Evolutionary conservation across 2,113 vertebrate genomes (phyloP), one percentile per base, ranked within the genome.

Genomic region (Actinemys pallida): DNA sequence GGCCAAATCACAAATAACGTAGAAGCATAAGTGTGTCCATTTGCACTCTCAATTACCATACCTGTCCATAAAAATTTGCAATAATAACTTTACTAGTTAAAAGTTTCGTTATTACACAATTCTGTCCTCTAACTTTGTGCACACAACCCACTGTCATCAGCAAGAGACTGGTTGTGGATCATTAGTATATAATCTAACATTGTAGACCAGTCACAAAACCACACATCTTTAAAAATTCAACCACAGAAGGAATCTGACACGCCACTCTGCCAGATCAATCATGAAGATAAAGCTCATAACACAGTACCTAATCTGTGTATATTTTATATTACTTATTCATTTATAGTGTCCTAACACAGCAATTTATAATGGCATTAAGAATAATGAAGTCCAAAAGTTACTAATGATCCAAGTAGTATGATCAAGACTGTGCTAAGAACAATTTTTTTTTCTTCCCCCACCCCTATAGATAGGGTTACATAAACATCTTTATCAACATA

Each of bases 111-210:
- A 27, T 29, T 65, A 50, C 56, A 72, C 4, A 59, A 78, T 79
- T 25, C 14, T 72, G 3, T 29, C 13, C 85, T 92, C 75, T 93
- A 56, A 88, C n/a, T 49, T 69, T 69, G 24, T 49, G 27, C 11
- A 62, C 27, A 31, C 27, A 29, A 31, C 57, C 57, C 57, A 57
- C 22, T 57, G 24, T 54, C 69, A 91, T 13, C 19, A 84, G 29
- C 42, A 83, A 42, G 2, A 88, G 29, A 76, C 16, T 8, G 1
- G 0, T 76, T 83, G 54, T 0, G 20, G 65, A 83, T 59, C 42
- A n/a, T 0, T 56, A 14, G 31, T 3, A 16, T 20, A 86, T 6
- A 20, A 39, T 31, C 65, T 31, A 86, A 76, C 27, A 29, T 75
- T 11, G 56, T 59, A 29, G 57, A 53, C 59, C 69, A 20, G 84